Percentiles rank a stretch among this genome's conserved stretches.
Evolutionary conservation across 2,797 vertebrate species (phyloP).

Genomic region (Peromyscus eremicus): DNA sequence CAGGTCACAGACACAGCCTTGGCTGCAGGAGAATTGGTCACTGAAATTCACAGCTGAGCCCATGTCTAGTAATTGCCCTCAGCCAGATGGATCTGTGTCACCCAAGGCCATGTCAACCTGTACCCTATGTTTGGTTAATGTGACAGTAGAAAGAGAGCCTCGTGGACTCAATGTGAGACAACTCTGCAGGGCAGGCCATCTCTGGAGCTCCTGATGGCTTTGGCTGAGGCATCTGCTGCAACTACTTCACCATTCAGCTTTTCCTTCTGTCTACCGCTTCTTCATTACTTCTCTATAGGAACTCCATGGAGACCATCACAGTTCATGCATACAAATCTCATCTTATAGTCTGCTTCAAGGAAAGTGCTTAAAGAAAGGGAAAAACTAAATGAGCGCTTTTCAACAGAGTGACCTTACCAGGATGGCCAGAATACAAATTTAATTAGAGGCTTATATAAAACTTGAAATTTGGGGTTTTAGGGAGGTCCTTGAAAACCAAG

Average conservation of each 20-base stretch:
- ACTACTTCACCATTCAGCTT: not conserved
- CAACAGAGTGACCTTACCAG: not conserved
- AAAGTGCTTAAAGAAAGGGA: constrained; percentile 1
- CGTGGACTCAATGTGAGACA: not conserved
- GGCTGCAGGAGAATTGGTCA: not conserved
- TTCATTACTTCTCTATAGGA: not conserved
- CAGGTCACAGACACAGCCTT: not conserved
- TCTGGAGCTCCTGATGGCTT: not conserved
- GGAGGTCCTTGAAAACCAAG: not conserved
- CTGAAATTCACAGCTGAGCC: constrained; percentile 26
- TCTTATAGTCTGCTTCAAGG: not conserved
- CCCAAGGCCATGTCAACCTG: not conserved
- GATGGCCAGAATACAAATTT: not conserved
- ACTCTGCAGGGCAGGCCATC: not conserved
- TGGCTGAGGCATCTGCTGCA: not conserved
- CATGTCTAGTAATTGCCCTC: not conserved
- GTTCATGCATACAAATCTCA: not conserved
- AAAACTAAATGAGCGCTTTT: constrained; percentile 5
- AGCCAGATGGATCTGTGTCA: not conserved
- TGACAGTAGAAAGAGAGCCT: not conserved
- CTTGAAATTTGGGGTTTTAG: not conserved
- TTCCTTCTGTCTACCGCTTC: not conserved
- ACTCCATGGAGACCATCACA: not conserved
- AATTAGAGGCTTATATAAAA: not conserved
- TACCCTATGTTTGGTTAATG: not conserved